Conservation (phyloP, 2,113 vertebrate species). For the Upupa epops region DNA sequence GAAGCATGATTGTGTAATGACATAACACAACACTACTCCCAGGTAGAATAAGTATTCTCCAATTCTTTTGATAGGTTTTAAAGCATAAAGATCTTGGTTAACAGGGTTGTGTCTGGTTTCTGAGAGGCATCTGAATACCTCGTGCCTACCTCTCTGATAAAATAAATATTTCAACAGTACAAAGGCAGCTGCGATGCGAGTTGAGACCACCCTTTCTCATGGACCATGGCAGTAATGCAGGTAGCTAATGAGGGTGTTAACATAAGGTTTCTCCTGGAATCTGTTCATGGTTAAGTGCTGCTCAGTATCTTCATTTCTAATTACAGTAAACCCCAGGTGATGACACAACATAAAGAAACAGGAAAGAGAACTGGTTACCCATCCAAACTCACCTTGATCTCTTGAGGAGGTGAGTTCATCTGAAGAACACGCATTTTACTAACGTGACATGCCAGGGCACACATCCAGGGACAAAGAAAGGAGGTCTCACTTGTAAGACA, state of each 20-base stretch:
- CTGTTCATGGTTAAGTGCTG: not conserved
- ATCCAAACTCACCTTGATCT: not conserved
- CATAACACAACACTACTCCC: not conserved
- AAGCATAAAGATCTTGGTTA: not conserved
- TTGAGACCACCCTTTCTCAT: not conserved
- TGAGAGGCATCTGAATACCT: not conserved
- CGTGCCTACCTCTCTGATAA: not conserved
- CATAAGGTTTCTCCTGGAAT: not conserved
- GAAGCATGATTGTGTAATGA: not conserved
- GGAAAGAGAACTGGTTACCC: not conserved
- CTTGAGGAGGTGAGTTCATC: not conserved
- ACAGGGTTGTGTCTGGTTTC: not conserved
- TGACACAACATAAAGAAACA: not conserved
- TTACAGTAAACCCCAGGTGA: not conserved
- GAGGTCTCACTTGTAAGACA: not conserved
- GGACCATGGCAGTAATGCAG: not conserved
- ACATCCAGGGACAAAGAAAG: slow-evolving; percentile 11
- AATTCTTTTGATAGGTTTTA: not conserved
- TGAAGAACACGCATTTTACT: not conserved
- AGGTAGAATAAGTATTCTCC: not conserved
- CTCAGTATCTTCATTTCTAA: not conserved
- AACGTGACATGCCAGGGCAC: not conserved
- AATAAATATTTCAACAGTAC: not conserved
- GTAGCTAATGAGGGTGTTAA: not conserved
- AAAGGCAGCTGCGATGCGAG: not conserved